These are phyloP conservation scores for Neuroscelio doddi DNA, from an alignment of 2,888 invertebrate species.

Conservation along the genomic window DNA sequence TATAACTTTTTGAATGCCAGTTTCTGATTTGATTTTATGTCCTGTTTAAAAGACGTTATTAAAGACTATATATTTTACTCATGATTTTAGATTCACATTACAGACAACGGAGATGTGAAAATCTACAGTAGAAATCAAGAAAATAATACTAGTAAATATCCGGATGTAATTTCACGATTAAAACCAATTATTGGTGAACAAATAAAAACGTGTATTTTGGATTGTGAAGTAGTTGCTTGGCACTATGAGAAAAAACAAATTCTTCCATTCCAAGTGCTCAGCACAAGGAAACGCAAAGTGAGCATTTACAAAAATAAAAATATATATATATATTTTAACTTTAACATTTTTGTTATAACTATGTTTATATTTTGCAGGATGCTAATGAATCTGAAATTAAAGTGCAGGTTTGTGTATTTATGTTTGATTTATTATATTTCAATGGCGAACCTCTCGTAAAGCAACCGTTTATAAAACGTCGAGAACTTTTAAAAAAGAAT, in stretches of 20 bases:
- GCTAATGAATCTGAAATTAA: conserved; percentile 83
- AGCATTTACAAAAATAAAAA: conserved; percentile 14
- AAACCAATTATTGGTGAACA: conserved; percentile 74
- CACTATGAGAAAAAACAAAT: conserved; percentile 90
- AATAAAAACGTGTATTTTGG: conserved; percentile 90
- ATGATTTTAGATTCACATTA: conserved; percentile 79
- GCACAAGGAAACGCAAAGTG: conserved; percentile 95
- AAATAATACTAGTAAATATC: conserved; percentile 95
- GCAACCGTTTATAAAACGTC: conserved; percentile 82
- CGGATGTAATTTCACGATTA: conserved; percentile 89
- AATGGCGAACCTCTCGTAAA: conserved; percentile 90
- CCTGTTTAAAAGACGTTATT: background rate
- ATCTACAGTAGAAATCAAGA: conserved; percentile 98
- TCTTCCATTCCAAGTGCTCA: conserved; percentile 95
- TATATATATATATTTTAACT: background rate
- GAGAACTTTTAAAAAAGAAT: conserved; percentile 81
- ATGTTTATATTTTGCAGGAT: conserved; percentile 73
- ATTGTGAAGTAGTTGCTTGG: conserved; percentile 98
- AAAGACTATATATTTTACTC: background rate
- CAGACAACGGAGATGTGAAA: conserved; percentile 79
- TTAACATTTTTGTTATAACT: conserved; percentile 2
- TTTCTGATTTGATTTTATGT: background rate
- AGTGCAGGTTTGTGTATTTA: conserved; percentile 94
- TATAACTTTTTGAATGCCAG: too few species aligned
- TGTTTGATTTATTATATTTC: conserved; percentile 95